phyloP scores from a whole-genome alignment of 2,113 vertebrate species.

The Uria aalge region DNA sequence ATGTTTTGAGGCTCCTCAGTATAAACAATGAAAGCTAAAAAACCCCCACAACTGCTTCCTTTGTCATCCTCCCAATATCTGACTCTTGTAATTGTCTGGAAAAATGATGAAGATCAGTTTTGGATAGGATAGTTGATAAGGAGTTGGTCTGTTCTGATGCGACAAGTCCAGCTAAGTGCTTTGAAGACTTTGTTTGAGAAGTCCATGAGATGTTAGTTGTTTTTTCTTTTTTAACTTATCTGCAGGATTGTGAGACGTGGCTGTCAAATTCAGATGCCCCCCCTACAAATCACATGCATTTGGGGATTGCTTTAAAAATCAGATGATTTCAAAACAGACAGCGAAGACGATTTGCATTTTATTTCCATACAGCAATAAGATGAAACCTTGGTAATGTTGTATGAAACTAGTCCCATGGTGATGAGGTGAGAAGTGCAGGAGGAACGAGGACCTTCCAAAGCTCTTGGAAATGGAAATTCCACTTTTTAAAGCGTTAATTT shows the following conservation, averaged over 20 bases:
- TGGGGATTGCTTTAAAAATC: background rate
- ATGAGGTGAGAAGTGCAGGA: background rate
- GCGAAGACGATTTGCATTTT: background rate
- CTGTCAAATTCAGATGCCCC: background rate
- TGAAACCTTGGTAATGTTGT: background rate
- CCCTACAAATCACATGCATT: background rate
- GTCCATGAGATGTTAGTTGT: background rate
- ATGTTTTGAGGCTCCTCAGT: background rate
- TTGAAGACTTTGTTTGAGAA: background rate
- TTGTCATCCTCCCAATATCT: background rate
- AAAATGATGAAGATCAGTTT: background rate
- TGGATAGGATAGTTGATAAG: background rate
- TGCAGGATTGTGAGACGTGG: background rate
- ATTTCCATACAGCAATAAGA: background rate
- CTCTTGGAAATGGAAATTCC: slow-evolving; percentile 21
- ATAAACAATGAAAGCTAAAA: background rate
- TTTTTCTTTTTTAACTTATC: background rate
- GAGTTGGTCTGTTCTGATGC: background rate
- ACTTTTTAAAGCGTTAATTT: slow-evolving; percentile 2
- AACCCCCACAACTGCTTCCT: background rate
- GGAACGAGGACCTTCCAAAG: background rate
- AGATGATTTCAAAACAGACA: background rate
- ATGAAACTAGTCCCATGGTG: background rate
- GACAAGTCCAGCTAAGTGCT: background rate
- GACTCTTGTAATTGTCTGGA: background rate